A percentile compares a stretch with the other conserved stretches of the same genome.
phyloP scores from a whole-genome alignment of 2,888 invertebrate genomes.

The Girardia tigrina region DNA sequence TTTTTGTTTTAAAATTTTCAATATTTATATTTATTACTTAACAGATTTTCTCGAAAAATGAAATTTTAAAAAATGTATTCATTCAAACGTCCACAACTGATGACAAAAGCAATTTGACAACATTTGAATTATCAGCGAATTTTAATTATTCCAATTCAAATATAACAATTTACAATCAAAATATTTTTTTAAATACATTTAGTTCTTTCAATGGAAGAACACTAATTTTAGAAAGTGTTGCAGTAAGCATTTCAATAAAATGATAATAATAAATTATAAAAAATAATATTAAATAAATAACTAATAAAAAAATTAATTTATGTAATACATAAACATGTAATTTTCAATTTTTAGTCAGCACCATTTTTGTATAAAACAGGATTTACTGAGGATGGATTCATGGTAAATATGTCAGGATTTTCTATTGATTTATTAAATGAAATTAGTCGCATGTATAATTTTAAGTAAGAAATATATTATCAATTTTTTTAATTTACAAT shows the following conservation, averaged over 20 bases:
- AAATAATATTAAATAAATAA: not conserved
- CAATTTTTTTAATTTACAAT: not conserved
- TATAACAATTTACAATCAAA: not conserved
- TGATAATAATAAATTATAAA: not conserved
- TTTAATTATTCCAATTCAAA: not conserved
- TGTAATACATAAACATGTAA: not conserved
- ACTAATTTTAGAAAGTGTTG: not conserved
- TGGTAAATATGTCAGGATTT: not conserved
- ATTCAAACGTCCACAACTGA: not conserved
- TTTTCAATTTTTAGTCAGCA: not conserved
- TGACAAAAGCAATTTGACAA: not conserved
- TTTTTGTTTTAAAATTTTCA: no score
- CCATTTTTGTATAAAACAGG: not conserved
- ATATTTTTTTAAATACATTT: not conserved
- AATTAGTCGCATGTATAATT: not conserved
- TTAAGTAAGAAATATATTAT: not conserved
- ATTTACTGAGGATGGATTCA: not conserved
- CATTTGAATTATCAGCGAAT: not conserved
- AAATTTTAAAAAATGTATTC: not conserved
- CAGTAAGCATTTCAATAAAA: not conserved
- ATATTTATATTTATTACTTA: no score
- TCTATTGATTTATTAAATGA: not conserved
- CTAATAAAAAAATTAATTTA: not conserved
- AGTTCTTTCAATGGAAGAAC: constrained; percentile 6
- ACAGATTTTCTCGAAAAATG: no score